phyloP scores from a whole-genome alignment of 1,140 invertebrate genomes.

The Meteorus sp. region DNA sequence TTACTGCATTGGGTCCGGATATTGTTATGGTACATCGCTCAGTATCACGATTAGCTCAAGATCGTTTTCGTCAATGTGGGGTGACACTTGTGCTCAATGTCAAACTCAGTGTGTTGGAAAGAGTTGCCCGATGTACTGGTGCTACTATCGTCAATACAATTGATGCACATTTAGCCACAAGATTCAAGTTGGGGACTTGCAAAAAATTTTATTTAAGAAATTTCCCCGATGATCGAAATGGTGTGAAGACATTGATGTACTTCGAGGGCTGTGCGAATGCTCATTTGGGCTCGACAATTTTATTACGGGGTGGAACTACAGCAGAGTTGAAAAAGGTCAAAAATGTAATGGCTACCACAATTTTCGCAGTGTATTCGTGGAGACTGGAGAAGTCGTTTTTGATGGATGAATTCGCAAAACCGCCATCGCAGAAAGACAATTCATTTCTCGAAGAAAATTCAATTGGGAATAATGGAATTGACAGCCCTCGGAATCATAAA shows the following conservation, averaged over 20 bases:
- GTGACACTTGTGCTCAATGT: conserved; percentile 90
- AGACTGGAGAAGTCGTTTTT: conserved; percentile 89
- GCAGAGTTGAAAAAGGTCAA: conserved; percentile 83
- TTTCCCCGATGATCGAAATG: conserved; percentile 63
- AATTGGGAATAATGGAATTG: conserved; percentile 16
- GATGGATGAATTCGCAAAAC: conserved; percentile 77
- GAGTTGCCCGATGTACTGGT: conserved; percentile 79
- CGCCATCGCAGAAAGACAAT: conserved; percentile 60
- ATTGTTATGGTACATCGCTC: conserved; percentile 89
- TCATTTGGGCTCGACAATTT: conserved; percentile 85
- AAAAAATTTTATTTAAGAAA: conserved; percentile 82
- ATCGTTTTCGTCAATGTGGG: conserved; percentile 75
- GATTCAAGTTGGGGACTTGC: conserved; percentile 84
- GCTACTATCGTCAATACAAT: conserved; percentile 89
- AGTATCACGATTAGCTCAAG: conserved; percentile 87
- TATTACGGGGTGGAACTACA: conserved; percentile 78
- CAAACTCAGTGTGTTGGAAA: conserved; percentile 80
- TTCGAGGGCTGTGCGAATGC: conserved; percentile 87
- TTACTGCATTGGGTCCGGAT: conserved; percentile 81
- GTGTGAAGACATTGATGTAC: conserved; percentile 86
- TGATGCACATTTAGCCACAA: conserved; percentile 81
- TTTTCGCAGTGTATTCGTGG: conserved; percentile 90
- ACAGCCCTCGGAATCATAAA: too few relatives aligned
- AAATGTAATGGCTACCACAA: conserved; percentile 76
- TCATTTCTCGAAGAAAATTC: conserved; percentile 54